Percentiles rank a stretch among this genome's conserved stretches.
Conservation (phyloP, 2,888 invertebrate genomes). For the Aphodius granarius region DNA sequence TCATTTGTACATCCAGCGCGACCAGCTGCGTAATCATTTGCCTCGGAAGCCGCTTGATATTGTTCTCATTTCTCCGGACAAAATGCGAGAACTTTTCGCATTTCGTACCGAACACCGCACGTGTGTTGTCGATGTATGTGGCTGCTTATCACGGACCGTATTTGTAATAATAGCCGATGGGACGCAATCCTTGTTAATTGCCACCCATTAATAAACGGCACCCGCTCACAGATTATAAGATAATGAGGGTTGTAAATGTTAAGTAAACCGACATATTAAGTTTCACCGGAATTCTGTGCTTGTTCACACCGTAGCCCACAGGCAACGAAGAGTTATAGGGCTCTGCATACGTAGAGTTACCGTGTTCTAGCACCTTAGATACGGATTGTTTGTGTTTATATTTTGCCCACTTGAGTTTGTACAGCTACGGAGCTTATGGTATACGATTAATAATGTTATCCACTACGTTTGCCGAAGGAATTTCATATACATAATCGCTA, state of each 20-base stretch:
- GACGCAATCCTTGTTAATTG: slow-evolving; percentile 21
- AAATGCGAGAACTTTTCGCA: background rate
- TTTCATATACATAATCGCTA: background rate
- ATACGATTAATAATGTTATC: background rate
- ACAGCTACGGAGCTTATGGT: background rate
- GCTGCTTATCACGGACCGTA: background rate
- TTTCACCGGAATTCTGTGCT: slow-evolving; percentile 22
- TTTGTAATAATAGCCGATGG: background rate
- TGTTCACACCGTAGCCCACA: background rate
- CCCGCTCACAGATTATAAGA: slow-evolving; percentile 23
- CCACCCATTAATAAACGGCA: slow-evolving; percentile 25
- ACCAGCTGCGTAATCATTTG: background rate
- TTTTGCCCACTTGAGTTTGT: background rate
- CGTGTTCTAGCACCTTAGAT: background rate
- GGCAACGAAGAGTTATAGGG: too few relatives aligned
- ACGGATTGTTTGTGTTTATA: background rate
- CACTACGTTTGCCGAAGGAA: background rate
- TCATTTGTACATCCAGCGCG: background rate
- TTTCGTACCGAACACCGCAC: background rate
- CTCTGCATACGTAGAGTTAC: background rate
- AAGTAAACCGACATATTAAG: slow-evolving; percentile 34
- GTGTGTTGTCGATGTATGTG: background rate
- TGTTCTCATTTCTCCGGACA: background rate
- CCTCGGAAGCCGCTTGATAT: background rate
- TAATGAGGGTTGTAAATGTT: slow-evolving; percentile 26